Percentiles rank a stretch among this genome's conserved stretches.
Evolutionary conservation across 1,140 invertebrate genomes (phyloP).

Genomic region (Heliconius congener): DNA sequence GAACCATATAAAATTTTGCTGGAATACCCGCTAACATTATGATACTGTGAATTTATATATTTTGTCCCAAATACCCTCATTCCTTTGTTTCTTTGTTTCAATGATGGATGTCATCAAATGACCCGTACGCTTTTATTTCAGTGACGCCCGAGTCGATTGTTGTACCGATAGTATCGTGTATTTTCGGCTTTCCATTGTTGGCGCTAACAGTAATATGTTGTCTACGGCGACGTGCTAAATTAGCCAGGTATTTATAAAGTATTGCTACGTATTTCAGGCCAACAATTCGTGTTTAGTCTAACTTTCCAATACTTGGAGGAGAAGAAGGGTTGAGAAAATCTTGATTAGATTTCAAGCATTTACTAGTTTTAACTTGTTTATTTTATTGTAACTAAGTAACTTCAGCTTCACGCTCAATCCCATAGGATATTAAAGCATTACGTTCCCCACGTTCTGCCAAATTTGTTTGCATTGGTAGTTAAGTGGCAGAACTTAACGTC

Average conservation of each 20-base stretch:
- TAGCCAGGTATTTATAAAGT: slow-evolving; percentile 82
- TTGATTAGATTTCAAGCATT: too few species aligned
- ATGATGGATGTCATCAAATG: background rate
- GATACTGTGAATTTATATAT: slow-evolving; percentile 1
- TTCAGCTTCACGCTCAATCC: too few species aligned
- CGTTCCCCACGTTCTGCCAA: too few species aligned
- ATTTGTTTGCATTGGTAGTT: too few species aligned
- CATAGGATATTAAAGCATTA: too few species aligned
- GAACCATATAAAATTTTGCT: background rate
- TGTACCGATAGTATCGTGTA: slow-evolving; percentile 93
- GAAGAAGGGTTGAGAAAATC: too few species aligned
- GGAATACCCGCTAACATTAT: background rate
- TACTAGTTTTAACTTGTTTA: too few species aligned
- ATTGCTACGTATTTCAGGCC: background rate
- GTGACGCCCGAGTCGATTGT: slow-evolving; percentile 94
- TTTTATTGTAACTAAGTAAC: too few species aligned
- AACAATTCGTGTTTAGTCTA: too few species aligned
- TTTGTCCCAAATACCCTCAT: slow-evolving; percentile 15
- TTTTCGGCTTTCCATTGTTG: slow-evolving; percentile 92
- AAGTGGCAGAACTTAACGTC: too few species aligned
- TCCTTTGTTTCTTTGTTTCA: slow-evolving; percentile 27
- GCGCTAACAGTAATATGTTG: slow-evolving; percentile 94
- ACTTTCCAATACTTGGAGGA: too few species aligned
- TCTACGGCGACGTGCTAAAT: slow-evolving; percentile 89
- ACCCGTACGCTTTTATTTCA: slow-evolving; percentile 79